A percentile compares a stretch with the other conserved stretches of the same genome.
Evolutionary conservation across 2,797 vertebrate genomes (phyloP).

Genomic region (Channallabes apus): DNA sequence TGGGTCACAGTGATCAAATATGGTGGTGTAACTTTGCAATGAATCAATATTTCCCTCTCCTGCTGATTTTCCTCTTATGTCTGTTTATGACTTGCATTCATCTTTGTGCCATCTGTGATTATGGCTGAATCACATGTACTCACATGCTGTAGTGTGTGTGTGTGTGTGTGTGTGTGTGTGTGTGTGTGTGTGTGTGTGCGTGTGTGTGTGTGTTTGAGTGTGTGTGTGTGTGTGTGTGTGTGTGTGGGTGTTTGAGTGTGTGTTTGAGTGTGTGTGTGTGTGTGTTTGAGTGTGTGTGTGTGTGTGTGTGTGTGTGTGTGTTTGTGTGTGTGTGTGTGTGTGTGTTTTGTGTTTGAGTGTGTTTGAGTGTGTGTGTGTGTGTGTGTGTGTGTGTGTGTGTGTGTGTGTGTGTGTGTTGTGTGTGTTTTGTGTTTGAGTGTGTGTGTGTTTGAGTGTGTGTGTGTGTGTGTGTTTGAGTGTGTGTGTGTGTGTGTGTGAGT

Average conservation of each 20-base stretch:
- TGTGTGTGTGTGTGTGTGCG: constrained; percentile 17
- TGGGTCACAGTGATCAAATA: constrained; percentile 32
- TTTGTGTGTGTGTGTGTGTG: too few species aligned
- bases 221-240: constrained; percentile 17
- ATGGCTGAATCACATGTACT: constrained; percentile 33
- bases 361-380: too few species aligned
- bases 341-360: too few species aligned
- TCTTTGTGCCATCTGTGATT: constrained; percentile 45
- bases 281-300: too few species aligned
- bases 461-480: too few species aligned
- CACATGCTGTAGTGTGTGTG: constrained; percentile 34
- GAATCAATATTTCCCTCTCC: constrained; percentile 42
- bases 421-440: too few species aligned
- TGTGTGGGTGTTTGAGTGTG: constrained; percentile 5
- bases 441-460: too few species aligned
- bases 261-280: too few species aligned
- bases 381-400: too few species aligned
- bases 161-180: neutral
- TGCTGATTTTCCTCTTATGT: constrained; percentile 28
- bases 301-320: too few species aligned
- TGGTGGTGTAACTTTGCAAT: constrained; percentile 29
- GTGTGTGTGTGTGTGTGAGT: too few species aligned
- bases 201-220: constrained; percentile 13
- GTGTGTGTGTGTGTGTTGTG: too few species aligned
- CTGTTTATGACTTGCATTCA: constrained; percentile 43